Evolutionary conservation across 2,888 invertebrate genomes (phyloP), one percentile per base, ranked within the genome.

Genomic region (Ochropleura plecta): DNA sequence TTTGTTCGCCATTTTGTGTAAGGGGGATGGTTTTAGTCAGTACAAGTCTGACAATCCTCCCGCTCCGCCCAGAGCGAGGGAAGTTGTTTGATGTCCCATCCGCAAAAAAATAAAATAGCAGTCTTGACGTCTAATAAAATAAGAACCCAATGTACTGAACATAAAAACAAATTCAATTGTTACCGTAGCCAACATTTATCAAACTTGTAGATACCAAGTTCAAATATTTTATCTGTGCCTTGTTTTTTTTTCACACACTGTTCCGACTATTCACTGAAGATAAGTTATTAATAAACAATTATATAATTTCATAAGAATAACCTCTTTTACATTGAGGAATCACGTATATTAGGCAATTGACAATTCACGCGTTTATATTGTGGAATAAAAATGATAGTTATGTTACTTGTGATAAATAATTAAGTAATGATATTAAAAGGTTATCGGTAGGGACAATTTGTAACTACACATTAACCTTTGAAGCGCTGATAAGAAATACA

Each of bases 291-390:
- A 68, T 55, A 74, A 59, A 53, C 16, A 51, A 60, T 59, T 20
- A 14, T 48, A 18, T 59, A 40, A 69, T 81, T 75, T 6, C 40
- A 69, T 55, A 81, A 76, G 8, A 60, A 44, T 65, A 79, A 53
- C 46, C 42, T 48, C 42, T 44, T 48, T 60, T 48, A 51, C 53
- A 55, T 10, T 30, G 0, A 67, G 12, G 18, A 20, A 40, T 78
- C 67, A 49, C 59, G 67, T 53, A 42, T 6, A 12, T 49, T 81
- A 14, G 3, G 14, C 9, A 67, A 74, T 1, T 64, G 12, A n/a
- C 30, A 4, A 5, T n/a, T 2, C 57, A 59, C 63, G 59, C 64
- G 51, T n/a, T 53, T 5, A 5, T 12, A 40, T 49, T 59, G 46
- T 48, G 60, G 9, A 62, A 42, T 44, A 49, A 42, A 42, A 4